phyloP scores from a whole-genome alignment of 1,140 invertebrate genomes.

The Acyrthosiphon pisum region DNA sequence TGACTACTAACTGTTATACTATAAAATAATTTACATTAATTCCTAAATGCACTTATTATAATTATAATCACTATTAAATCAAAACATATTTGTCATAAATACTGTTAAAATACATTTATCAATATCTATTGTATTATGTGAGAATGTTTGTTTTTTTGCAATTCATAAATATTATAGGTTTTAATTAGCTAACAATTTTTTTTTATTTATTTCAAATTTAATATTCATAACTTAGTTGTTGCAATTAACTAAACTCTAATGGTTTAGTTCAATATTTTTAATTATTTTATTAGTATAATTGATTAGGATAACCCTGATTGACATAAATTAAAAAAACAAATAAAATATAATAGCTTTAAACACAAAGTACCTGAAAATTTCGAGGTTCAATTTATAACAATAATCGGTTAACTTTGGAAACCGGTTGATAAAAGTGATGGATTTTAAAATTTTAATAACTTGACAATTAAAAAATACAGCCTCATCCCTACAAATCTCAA shows the following conservation, averaged over 20 bases:
- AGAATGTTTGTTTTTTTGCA: background rate
- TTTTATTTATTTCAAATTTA: background rate
- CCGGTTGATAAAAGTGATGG: background rate
- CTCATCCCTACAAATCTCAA: conserved; percentile 43
- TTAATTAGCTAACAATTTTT: background rate
- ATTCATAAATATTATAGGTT: background rate
- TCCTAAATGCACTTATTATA: background rate
- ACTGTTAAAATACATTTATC: background rate
- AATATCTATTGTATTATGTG: background rate
- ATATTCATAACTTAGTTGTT: background rate
- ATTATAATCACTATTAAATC: background rate
- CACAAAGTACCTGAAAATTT: conserved; percentile 40
- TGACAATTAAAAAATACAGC: background rate
- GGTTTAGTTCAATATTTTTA: background rate
- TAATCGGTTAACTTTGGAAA: conserved; percentile 4
- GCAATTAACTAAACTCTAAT: background rate
- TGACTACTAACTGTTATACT: too few relatives aligned
- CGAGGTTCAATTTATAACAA: conserved; percentile 36
- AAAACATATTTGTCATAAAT: background rate
- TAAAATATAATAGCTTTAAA: background rate
- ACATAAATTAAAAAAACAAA: background rate
- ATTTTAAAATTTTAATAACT: conserved; percentile 39
- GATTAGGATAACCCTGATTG: background rate
- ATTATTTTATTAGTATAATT: background rate
- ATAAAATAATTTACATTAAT: background rate